phyloP scores from a whole-genome alignment of 92 coral and sea anemone species.

The Actinostola sp. region DNA sequence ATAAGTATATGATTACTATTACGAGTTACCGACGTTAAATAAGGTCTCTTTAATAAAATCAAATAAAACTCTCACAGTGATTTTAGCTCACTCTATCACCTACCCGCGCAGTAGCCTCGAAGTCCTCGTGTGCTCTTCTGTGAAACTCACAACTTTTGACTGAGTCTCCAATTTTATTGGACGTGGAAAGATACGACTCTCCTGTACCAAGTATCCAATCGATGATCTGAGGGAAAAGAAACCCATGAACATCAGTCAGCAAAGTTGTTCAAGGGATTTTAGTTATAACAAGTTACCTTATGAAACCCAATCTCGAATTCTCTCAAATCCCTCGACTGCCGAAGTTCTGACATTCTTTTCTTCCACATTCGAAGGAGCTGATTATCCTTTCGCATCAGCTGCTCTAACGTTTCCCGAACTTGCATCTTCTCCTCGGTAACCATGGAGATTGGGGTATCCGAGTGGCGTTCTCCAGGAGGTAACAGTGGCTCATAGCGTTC shows the following conservation, averaged over 20 bases:
- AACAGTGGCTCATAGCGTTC: conserved; percentile 66
- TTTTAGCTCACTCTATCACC: not conserved
- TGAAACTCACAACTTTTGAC: conserved; percentile 77
- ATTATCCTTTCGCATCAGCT: conserved; percentile 51
- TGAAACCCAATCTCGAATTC: conserved; percentile 88
- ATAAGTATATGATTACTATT: no score
- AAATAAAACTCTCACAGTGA: no score
- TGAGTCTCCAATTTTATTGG: conserved; percentile 87
- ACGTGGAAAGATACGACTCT: conserved; percentile 77
- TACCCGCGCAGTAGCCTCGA: conserved; percentile 91
- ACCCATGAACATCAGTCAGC: no score
- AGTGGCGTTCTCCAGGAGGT: conserved; percentile 65
- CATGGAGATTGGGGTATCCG: conserved; percentile 53
- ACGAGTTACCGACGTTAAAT: no score
- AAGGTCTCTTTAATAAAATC: no score
- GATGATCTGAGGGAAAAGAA: conserved; percentile 49
- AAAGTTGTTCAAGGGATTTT: no score
- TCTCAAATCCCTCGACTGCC: conserved; percentile 72
- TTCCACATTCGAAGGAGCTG: conserved; percentile 81
- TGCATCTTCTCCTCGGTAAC: conserved; percentile 66
- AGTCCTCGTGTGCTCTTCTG: conserved; percentile 91
- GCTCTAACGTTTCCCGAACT: conserved; percentile 46
- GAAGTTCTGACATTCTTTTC: conserved; percentile 72
- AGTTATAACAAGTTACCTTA: conserved; percentile 48
- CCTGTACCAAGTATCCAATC: conserved; percentile 97